phyloP scores from a whole-genome alignment of 2,888 invertebrate species.

The Andrena dorsata region DNA sequence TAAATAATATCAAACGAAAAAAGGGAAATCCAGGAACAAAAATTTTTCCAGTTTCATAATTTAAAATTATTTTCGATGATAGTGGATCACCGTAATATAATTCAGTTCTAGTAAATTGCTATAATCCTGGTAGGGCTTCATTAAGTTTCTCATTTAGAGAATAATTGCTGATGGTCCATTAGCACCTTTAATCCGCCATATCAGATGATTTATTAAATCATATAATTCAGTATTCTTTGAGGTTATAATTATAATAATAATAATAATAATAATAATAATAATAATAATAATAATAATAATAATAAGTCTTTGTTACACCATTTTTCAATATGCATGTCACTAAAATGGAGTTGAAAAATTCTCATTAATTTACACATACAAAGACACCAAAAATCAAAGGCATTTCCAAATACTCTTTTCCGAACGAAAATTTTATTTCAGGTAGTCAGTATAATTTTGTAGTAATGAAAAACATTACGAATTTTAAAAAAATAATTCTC shows the following conservation, averaged over 20 bases:
- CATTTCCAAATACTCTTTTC: too few species aligned
- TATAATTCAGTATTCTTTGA: constrained; percentile 17
- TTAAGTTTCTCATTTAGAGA: constrained; percentile 26
- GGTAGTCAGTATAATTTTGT: too few species aligned
- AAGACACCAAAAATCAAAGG: too few species aligned
- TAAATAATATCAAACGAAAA: too few species aligned
- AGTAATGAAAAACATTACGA: too few species aligned
- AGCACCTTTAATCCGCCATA: constrained; percentile 18
- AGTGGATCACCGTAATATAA: neutral
- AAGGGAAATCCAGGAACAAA: too few species aligned
- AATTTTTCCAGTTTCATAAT: neutral
- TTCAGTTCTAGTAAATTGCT: neutral
- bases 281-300: neutral
- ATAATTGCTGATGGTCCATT: constrained; percentile 25
- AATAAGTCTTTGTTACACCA: too few species aligned
- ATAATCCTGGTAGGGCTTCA: neutral
- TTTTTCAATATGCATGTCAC: too few species aligned
- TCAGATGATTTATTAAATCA: constrained; percentile 38
- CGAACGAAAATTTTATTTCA: too few species aligned
- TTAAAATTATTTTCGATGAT: neutral
- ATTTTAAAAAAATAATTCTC: too few species aligned
- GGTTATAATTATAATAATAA: neutral
- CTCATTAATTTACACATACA: too few species aligned
- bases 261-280: neutral
- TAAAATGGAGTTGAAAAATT: too few species aligned